Evolutionary conservation across 2,113 vertebrate genomes (phyloP).

Genomic region (Ovis aries): ARS-UI_Ramb_v3.0 NC_056058.1:62250001-62250500

Average conservation of each 20-base stretch:
- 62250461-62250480: neutral
- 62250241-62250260: neutral
- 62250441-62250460: neutral
- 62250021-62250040: neutral
- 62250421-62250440: neutral
- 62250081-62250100: neutral
- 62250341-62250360: neutral
- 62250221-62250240: neutral
- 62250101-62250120: neutral
- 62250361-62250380: neutral
- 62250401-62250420: neutral
- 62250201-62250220: neutral
- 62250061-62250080: neutral
- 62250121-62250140: neutral
- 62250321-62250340: neutral
- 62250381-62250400: neutral
- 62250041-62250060: neutral
- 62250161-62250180: neutral
- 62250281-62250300: neutral
- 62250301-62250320: neutral
- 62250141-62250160: neutral
- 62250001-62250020: neutral
- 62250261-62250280: neutral
- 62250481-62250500: neutral
- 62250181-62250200: neutral